A percentile compares a stretch with the other conserved stretches of the same genome.
phyloP scores from a whole-genome alignment of 2,888 invertebrate species.

The Stenodema calcarata region DNA sequence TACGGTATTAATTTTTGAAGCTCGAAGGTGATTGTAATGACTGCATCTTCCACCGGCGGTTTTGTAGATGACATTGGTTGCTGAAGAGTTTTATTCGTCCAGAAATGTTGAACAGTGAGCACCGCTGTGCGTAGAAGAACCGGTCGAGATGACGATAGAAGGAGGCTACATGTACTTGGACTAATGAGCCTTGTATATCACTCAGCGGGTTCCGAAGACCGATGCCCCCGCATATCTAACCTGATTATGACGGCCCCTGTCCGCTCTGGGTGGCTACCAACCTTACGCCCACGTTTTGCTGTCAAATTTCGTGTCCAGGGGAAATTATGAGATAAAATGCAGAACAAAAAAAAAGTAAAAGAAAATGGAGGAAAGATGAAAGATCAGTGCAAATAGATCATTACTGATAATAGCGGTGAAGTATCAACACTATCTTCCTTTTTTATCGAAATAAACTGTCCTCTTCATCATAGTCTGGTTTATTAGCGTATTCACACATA shows the following conservation, averaged over 20 bases:
- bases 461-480: too few relatives aligned
- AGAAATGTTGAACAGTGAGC: background rate
- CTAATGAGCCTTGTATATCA: constrained; percentile 34
- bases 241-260: constrained; percentile 2
- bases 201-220: constrained; percentile 17
- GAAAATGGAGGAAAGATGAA: too few relatives aligned
- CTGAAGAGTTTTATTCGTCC: background rate
- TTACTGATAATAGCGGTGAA: too few relatives aligned
- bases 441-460: too few relatives aligned
- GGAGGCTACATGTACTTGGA: background rate
- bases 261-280: constrained; percentile 5
- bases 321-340: too few relatives aligned
- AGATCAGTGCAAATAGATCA: too few relatives aligned
- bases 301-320: background rate
- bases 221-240: background rate
- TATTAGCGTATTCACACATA: too few relatives aligned
- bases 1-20: too few relatives aligned
- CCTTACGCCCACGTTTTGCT: background rate
- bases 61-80: background rate
- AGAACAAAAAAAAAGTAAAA: too few relatives aligned
- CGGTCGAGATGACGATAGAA: background rate
- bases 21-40: too few relatives aligned
- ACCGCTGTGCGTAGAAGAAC: background rate
- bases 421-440: too few relatives aligned
- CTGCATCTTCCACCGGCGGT: background rate